Evolutionary conservation across 2,113 vertebrate genomes (phyloP).

Genomic region (Sprattus sprattus): DNA sequence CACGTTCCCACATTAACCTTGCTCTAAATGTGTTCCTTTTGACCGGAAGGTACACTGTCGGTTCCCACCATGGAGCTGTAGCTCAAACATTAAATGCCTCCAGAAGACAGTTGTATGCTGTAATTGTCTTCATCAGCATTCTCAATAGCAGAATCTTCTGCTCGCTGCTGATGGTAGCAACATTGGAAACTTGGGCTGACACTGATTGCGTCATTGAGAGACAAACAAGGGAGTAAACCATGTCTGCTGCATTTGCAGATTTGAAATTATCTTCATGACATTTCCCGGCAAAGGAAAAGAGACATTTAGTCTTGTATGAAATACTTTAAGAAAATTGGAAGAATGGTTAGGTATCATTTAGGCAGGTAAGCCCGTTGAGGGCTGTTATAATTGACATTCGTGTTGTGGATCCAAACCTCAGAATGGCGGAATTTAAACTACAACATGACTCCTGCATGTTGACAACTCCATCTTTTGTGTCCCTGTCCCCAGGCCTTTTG

Average conservation of each 20-base stretch:
- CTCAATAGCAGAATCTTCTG: not conserved
- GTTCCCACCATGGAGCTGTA: not conserved
- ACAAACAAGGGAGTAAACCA: not conserved
- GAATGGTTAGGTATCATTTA: not conserved
- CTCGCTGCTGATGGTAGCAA: not conserved
- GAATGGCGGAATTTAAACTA: not conserved
- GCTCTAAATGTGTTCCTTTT: not conserved
- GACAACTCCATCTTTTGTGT: not conserved
- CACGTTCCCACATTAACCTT: not conserved
- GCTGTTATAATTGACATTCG: not conserved
- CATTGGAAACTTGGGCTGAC: not conserved
- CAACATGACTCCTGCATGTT: not conserved
- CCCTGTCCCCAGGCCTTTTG: conserved; percentile 75
- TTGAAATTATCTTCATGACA: not conserved
- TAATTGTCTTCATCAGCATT: not conserved
- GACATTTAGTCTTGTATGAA: not conserved
- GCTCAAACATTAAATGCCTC: not conserved
- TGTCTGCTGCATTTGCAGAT: not conserved
- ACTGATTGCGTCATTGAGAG: not conserved
- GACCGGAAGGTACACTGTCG: not conserved
- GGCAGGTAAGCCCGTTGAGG: not conserved
- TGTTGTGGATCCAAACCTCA: not conserved
- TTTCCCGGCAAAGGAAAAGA: not conserved
- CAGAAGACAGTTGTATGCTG: not conserved
- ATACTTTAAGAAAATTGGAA: not conserved